Base-by-base conservation (phyloP, 2,113 vertebrate species). In the Dromaius novaehollandiae region DNA sequence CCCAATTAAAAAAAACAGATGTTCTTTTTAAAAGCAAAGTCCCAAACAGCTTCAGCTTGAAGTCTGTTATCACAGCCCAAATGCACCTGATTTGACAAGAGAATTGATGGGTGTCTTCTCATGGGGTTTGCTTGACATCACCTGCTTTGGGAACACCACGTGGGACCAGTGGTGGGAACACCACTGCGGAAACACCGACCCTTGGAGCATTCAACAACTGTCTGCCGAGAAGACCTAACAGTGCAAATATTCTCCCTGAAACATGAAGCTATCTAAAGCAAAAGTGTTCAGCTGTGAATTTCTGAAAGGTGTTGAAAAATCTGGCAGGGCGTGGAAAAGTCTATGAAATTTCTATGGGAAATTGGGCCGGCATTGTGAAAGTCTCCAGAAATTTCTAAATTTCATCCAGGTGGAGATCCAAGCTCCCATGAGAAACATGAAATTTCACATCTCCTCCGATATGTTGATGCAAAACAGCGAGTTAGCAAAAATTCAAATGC, bases 231-330 rank as follows among this genome's bases (percentile, higher is more conserved):
- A 84, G 38, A 85, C 53, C 36, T 81, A 84, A 84, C 4, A 1
- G 58, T 71, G 55, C 50, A 94, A 86, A 83, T 88, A 71, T 75
- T 95, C 51, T 75, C 44, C 44, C 36, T 42, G 50, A 91, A 91
- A 85, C 0, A 2, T 69, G 90, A 76, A 86, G 71, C 17, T 78
- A 61, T 71, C 46, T 48, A 10, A 14, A 90, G 42, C 60, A 66
- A 90, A 95, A 71, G 34, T 42, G 61, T 70, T 95, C 87, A 95
- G 82, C 93, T 95, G 94, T 56, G 42, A 83, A 69, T 90, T 97
- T 79, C 76, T 93, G 82, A 81, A 83, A 95, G 93, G 89, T 95
- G 95, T 94, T 83, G 89, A 93, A 96, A 97, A 97, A 89, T 86
- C 64, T 94, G 75, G 24, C 94, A 95, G 60, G 53, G 84, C 8